Conservation (phyloP, 2,797 vertebrate species). For the Syngnathus rostellatus region DNA sequence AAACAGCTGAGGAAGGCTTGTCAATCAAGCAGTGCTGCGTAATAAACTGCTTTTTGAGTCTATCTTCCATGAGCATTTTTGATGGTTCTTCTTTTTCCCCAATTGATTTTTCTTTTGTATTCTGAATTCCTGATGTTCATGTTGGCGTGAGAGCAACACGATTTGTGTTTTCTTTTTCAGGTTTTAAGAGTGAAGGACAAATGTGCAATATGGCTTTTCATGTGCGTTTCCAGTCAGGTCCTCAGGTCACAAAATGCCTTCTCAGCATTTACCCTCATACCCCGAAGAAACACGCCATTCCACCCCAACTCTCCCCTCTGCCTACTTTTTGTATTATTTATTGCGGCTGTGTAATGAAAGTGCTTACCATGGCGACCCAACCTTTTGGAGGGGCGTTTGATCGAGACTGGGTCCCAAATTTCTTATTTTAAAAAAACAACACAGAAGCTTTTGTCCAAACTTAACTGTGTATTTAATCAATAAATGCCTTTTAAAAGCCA, state of each 20-base stretch:
- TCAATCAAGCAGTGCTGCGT: neutral
- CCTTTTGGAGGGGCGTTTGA: conserved; percentile 51
- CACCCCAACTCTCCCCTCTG: conserved; percentile 1
- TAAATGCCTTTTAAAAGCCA: conserved; percentile 73
- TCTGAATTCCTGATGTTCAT: conserved; percentile 2
- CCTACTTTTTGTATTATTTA: conserved; percentile 70
- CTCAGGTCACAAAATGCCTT: conserved; percentile 72
- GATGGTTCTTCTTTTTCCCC: neutral
- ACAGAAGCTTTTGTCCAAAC: conserved; percentile 72
- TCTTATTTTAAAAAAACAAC: conserved; percentile 46
- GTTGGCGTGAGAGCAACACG: neutral
- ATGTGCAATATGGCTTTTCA: conserved; percentile 27
- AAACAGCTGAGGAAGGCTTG: neutral
- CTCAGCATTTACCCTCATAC: conserved; percentile 67
- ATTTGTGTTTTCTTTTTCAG: conserved; percentile 11
- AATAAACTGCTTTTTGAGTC: neutral
- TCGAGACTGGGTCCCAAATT: conserved; percentile 59
- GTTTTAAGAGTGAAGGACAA: conserved; percentile 33
- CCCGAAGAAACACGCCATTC: conserved; percentile 40
- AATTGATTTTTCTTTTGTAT: neutral
- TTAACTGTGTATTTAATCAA: conserved; percentile 79
- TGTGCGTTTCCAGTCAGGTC: conserved; percentile 52
- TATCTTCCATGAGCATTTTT: neutral
- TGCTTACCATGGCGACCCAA: conserved; percentile 55
- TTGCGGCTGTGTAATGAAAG: conserved; percentile 63